Percentiles rank a stretch among this genome's conserved stretches.
Conservation (phyloP, 2,113 vertebrate species). For the Scomber scombrus region DNA sequence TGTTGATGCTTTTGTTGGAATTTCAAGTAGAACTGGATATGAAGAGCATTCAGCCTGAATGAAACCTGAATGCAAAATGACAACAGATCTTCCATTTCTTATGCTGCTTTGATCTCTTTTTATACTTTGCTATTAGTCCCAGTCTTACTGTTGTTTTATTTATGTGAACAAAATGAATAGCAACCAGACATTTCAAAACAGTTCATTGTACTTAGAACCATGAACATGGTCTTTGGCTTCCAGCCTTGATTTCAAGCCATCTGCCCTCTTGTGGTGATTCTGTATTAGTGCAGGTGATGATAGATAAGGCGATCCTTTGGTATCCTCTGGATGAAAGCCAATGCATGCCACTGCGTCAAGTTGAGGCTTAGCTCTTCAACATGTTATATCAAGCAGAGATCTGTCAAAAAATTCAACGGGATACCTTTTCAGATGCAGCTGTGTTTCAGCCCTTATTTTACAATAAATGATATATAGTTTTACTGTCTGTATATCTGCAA, state of each 20-base stretch:
- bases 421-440: background rate
- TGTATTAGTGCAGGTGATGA: background rate
- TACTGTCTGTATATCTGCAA: background rate
- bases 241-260: background rate
- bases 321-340: slow-evolving; percentile 18
- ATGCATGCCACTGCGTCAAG: slow-evolving; percentile 44
- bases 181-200: too few species aligned
- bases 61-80: too few species aligned
- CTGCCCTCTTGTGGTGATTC: slow-evolving; percentile 8
- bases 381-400: slow-evolving; percentile 46
- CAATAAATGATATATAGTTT: background rate
- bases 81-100: too few species aligned
- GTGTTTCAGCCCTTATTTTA: background rate
- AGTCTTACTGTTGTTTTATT: background rate
- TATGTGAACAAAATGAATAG: background rate
- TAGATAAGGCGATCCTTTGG: background rate
- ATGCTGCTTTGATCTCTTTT: too few species aligned
- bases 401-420: background rate
- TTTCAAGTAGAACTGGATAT: background rate
- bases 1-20: background rate
- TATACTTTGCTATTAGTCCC: too few species aligned
- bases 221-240: background rate
- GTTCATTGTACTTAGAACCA: background rate
- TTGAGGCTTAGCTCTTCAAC: background rate
- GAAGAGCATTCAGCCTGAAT: background rate